Percentiles rank a stretch among this genome's conserved stretches.
Conservation (phyloP, 2,888 invertebrate genomes). For the Pseudeuparius sepicola region DNA sequence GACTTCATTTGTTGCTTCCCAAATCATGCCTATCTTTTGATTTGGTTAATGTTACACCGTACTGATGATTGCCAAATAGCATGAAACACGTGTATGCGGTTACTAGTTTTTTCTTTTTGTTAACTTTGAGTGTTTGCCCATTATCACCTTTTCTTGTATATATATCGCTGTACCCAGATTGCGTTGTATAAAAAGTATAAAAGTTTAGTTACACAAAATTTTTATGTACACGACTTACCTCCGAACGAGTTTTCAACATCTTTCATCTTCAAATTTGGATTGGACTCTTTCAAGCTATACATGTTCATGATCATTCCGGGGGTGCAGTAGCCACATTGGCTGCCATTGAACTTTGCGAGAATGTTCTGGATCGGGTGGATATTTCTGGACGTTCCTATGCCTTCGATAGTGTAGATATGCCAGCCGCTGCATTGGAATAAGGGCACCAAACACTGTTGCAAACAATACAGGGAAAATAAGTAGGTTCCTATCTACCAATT, state of each 20-base stretch:
- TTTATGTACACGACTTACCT: slow-evolving; percentile 23
- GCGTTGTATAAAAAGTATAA: no score
- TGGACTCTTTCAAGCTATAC: slow-evolving; percentile 43
- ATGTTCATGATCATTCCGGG: slow-evolving; percentile 72
- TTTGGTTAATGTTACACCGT: no score
- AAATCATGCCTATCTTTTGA: no score
- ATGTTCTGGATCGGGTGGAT: slow-evolving; percentile 53
- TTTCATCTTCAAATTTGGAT: slow-evolving; percentile 31
- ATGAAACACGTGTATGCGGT: no score
- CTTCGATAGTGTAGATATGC: slow-evolving; percentile 59
- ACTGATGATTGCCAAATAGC: no score
- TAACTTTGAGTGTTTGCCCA: not conserved
- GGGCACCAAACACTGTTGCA: slow-evolving; percentile 22
- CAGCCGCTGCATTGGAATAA: slow-evolving; percentile 45
- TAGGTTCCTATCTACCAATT: no score
- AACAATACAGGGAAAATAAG: no score
- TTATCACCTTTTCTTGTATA: not conserved
- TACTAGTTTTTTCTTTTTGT: no score
- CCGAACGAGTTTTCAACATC: slow-evolving; percentile 61
- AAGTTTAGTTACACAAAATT: not conserved
- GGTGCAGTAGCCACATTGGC: slow-evolving; percentile 61
- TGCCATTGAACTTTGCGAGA: slow-evolving; percentile 49
- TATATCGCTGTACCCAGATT: not conserved
- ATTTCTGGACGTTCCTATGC: slow-evolving; percentile 47
- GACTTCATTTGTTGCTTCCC: no score